These are phyloP conservation scores for Melanophora roralis DNA, from an alignment of 2,888 invertebrate species.

Conservation along the genomic window DNA sequence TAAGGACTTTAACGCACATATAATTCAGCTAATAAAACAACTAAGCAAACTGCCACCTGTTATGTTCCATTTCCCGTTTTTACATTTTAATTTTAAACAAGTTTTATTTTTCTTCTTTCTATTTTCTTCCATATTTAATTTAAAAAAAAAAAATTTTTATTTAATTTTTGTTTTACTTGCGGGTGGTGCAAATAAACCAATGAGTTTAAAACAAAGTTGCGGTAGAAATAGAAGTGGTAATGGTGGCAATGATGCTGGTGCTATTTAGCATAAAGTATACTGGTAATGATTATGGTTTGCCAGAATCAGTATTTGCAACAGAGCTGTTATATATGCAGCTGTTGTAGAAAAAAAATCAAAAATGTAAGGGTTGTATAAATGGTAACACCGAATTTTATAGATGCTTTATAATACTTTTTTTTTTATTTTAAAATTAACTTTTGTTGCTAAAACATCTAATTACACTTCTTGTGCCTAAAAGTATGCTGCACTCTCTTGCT, in stretches of 20 bases:
- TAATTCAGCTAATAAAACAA: too few relatives aligned
- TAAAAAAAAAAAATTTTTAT: not conserved
- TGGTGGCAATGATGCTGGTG: not conserved
- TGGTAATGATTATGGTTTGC: not conserved
- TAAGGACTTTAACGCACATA: not conserved
- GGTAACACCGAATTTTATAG: too few relatives aligned
- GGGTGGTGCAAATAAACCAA: conserved; percentile 24
- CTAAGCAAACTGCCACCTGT: not conserved
- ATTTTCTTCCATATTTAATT: not conserved
- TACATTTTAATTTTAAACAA: conserved; percentile 51
- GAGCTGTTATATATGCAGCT: too few relatives aligned
- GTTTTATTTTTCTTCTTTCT: too few relatives aligned
- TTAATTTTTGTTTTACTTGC: not conserved
- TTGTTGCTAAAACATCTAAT: too few relatives aligned
- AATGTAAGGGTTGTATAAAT: too few relatives aligned
- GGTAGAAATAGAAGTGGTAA: not conserved
- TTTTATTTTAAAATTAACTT: too few relatives aligned
- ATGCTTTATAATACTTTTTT: too few relatives aligned
- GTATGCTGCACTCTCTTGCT: too few relatives aligned
- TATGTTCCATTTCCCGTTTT: conserved; percentile 35
- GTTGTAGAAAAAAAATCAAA: too few relatives aligned
- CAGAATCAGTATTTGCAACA: not conserved
- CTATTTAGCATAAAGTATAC: too few relatives aligned
- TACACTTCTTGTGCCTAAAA: too few relatives aligned
- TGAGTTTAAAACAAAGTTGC: not conserved